Conservation (phyloP, 2,888 invertebrate species). For the Platypus cylindrus region DNA sequence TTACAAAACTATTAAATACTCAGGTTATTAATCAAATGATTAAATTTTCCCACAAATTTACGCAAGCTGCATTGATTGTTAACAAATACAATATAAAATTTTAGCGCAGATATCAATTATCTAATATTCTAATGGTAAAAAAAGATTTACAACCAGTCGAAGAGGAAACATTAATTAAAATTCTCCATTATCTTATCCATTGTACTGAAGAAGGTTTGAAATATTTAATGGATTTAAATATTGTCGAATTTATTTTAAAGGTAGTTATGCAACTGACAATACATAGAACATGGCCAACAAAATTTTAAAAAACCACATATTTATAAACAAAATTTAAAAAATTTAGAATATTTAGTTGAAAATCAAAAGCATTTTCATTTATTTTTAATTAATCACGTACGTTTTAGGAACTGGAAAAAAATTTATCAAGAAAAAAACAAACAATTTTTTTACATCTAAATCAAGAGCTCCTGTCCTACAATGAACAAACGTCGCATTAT, state of each 20-base stretch:
- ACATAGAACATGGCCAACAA: too few relatives aligned
- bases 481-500: conserved; percentile 17
- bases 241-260: conserved; percentile 23
- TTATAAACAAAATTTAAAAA: conserved; percentile 5
- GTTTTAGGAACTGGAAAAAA: too few relatives aligned
- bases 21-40: too few relatives aligned
- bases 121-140: conserved; percentile 14
- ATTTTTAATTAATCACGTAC: conserved; percentile 11
- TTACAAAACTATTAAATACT: conserved; percentile 26
- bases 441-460: conserved; percentile 8
- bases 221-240: conserved; percentile 24
- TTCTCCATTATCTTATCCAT: conserved; percentile 28
- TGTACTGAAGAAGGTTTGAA: conserved; percentile 25
- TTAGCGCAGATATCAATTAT: conserved; percentile 26
- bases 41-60: too few relatives aligned
- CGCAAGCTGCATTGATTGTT: conserved; percentile 1
- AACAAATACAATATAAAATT: conserved; percentile 8
- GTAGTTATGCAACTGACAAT: conserved; percentile 6
- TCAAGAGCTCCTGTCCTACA: conserved; percentile 17
- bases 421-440: conserved; percentile 9
- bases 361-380: too few relatives aligned
- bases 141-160: conserved; percentile 13
- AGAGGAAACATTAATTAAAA: conserved; percentile 24
- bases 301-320: not conserved
- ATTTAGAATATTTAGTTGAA: too few relatives aligned